phyloP scores from a whole-genome alignment of 2,113 vertebrate species.

The Mixornis gularis region DNA sequence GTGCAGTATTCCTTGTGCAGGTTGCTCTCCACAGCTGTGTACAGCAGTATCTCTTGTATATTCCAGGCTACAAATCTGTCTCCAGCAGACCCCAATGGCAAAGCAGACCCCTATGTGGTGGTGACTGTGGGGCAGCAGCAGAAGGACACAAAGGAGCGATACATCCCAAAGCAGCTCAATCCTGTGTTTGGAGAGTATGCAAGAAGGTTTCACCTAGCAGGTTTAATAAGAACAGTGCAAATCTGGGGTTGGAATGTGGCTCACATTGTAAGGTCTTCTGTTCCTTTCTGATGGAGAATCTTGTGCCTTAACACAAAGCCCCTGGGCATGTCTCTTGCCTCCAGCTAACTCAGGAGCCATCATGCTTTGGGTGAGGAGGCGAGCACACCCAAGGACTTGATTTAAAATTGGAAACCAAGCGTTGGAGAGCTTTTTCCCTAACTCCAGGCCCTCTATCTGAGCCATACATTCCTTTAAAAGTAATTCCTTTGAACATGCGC shows the following conservation, averaged over 20 bases:
- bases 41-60: background rate
- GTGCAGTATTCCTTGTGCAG: background rate
- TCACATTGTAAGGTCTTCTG: background rate
- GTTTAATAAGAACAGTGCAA: background rate
- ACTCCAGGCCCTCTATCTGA: background rate
- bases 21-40: background rate
- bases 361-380: background rate
- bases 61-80: slow-evolving; percentile 86
- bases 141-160: slow-evolving; percentile 81
- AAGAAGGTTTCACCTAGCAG: background rate
- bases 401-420: background rate
- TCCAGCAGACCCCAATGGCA: slow-evolving; percentile 88
- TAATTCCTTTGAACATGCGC: background rate
- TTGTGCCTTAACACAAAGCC: background rate
- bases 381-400: background rate
- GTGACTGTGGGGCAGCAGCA: slow-evolving; percentile 77
- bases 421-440: background rate
- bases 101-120: slow-evolving; percentile 89
- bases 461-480: background rate
- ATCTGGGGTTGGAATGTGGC: background rate
- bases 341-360: background rate
- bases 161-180: slow-evolving; percentile 93
- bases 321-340: background rate
- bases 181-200: slow-evolving; percentile 91
- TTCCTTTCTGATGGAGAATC: background rate